Evolutionary conservation across 2,797 vertebrate genomes (phyloP), one percentile per base, ranked within the genome.

Genomic region (Morelia viridis): DNA sequence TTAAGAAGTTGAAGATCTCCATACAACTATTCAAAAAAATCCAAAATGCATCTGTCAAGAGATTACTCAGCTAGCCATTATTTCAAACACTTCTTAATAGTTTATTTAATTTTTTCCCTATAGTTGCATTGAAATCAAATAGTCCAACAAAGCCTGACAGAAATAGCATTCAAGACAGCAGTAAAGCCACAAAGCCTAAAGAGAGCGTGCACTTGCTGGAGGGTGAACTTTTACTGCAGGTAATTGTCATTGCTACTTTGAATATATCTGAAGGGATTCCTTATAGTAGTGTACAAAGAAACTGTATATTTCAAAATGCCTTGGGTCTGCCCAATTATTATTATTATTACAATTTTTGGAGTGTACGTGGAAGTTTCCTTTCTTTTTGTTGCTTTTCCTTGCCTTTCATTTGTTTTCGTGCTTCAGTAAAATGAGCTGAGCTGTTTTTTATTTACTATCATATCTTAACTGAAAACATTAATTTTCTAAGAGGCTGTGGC

Each of bases 161-260:
- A 95, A 98, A 97, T 93, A 96, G 96, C 85, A 60, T 97, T 92
- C 96, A 97, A 92, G 97, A 97, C 71, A 96, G 93, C 46, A 92
- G 92, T 65, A 94, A 93, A 96, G 88, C 92, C 68, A 26, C 68
- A 83, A 96, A 96, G 53, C 60, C 85, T 24, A 96, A 95, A 93
- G 96, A 97, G 46, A 95, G 95, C 15, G 94, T 97, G 93, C 94
- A 94, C 35, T 95, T 98, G 31, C 92, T 97, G 88, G 98, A 98
- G 96, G 98, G 98, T 95, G 98, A 98, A 91, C 97, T 98, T 68
- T 94, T 98, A 57, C 91, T 98, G 87, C 98, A 98, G 97, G 98
- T 98, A 95, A 90, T 68, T 85, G 93, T 93, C 90, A 13, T 71
- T 0, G 19, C 56, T 88, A 22, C 6, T 17, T 24, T 65, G 17